phyloP scores from a whole-genome alignment of 2,888 invertebrate species.

The Euzophera pinguis region DNA sequence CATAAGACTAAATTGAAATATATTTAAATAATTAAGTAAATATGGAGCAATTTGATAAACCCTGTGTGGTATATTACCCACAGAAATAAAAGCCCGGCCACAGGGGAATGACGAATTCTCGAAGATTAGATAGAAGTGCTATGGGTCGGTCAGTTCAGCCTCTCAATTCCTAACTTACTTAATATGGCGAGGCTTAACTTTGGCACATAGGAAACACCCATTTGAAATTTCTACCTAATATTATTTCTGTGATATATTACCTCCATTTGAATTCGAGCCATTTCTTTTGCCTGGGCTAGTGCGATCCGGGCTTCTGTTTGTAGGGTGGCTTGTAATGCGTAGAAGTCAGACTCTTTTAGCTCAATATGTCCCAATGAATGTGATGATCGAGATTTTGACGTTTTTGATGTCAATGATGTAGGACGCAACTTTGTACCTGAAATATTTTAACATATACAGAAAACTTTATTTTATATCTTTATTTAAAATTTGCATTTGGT shows the following conservation, averaged over 20 bases:
- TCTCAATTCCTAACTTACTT: too few relatives aligned
- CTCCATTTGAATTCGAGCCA: conserved; percentile 95
- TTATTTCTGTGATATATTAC: conserved; percentile 50
- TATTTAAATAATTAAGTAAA: background rate
- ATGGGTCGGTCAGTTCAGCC: too few relatives aligned
- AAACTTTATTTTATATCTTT: too few relatives aligned
- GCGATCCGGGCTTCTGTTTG: conserved; percentile 94
- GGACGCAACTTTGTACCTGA: conserved; percentile 67
- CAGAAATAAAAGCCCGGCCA: too few relatives aligned
- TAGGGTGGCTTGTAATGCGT: conserved; percentile 88
- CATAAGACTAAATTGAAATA: too few relatives aligned
- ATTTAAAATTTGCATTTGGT: too few relatives aligned
- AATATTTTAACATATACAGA: conserved; percentile 15
- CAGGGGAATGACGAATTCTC: too few relatives aligned
- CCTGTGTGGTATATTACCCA: conserved; percentile 61
- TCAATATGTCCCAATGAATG: conserved; percentile 71
- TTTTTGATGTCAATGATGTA: conserved; percentile 61
- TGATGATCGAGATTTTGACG: conserved; percentile 68
- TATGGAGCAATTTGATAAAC: background rate
- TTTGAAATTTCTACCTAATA: too few relatives aligned
- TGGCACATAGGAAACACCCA: too few relatives aligned
- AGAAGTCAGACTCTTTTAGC: conserved; percentile 86
- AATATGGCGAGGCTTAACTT: too few relatives aligned
- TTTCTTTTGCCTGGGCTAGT: conserved; percentile 92
- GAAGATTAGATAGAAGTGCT: too few relatives aligned